Evolutionary conservation across 2,888 invertebrate species (phyloP), one percentile per base, ranked within the genome.

Genomic region (Eupithecia subumbrata): DNA sequence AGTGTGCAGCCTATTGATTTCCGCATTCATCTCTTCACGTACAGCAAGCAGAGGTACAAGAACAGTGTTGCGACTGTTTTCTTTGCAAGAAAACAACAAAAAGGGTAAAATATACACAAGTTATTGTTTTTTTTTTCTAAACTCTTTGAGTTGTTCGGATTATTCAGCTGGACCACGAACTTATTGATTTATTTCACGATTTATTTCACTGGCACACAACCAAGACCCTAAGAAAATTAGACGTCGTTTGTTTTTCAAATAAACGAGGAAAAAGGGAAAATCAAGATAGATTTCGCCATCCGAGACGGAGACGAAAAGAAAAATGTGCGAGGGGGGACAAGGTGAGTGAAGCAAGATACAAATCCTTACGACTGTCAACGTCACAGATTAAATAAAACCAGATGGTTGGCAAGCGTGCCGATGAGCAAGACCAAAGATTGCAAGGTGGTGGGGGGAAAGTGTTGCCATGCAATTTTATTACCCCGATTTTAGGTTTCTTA

Each of bases 1-100:
- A 43, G 97, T 97, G 84, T 95, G 93, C 74, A 97, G 92, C 80
- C 98, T 96, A 90, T 96, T 96, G 79, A 95, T 95, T 92, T 97
- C 97, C 82, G 95, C 88, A 91, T 97, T 96, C 96, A 97, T 97
- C 25, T 68, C 16, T 86, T 45, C 68, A 37, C n/a, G 34, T 14
- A 67, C 22, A 64, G 52, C 9, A 30, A 52, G 40, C 0, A n/a
- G 16, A 8, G 18, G 30, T 16, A 14, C 8, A 66, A 37, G 9
- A 64, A 37, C 14, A 67, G 67, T 34, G 18, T 18, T 8, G 64
- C 16, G 30, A 34, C 34, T 34, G 52, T 56, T 34, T 64, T 40
- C 12, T 22, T 22, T 11, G 1, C 5, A 67, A 11, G 37, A 67
- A 67, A 37, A 40, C 66, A 37, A 66, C 63, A 63, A 16, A 16